These are phyloP conservation scores for Morphnarchus princeps DNA, from an alignment of 2,113 vertebrate genomes.

Conservation along the genomic window DNA sequence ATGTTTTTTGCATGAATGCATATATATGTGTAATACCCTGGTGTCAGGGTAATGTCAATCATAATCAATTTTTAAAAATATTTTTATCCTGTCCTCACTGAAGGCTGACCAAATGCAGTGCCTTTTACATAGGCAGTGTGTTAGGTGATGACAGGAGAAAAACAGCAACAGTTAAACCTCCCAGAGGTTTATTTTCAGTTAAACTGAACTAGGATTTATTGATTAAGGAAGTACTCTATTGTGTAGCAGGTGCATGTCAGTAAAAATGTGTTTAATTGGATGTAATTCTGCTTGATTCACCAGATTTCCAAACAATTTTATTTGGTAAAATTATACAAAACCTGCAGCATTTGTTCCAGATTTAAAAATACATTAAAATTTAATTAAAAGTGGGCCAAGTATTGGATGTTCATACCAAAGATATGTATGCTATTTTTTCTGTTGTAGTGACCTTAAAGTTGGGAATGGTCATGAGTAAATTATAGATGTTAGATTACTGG, in stretches of 20 bases:
- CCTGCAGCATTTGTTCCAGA: neutral
- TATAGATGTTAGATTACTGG: neutral
- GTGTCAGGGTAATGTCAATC: neutral
- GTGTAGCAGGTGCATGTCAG: neutral
- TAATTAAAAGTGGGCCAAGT: neutral
- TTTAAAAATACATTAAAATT: neutral
- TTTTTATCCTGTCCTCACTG: neutral
- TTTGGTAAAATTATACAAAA: neutral
- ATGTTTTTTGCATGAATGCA: neutral
- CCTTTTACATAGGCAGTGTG: neutral
- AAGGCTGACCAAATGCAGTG: neutral
- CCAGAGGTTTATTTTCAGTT: slow-evolving; percentile 11
- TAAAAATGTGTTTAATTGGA: neutral
- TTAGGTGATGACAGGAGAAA: neutral
- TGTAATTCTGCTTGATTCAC: neutral
- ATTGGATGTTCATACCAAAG: neutral
- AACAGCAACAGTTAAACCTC: neutral
- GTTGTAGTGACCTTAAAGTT: neutral
- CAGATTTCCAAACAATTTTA: neutral
- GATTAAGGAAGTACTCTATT: neutral
- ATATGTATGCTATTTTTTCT: neutral
- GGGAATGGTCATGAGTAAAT: neutral
- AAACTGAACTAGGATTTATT: neutral
- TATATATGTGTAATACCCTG: neutral
- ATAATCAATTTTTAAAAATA: neutral